Base-by-base conservation (phyloP, 2,113 vertebrate species). In the Barnardius zonarius region DNA sequence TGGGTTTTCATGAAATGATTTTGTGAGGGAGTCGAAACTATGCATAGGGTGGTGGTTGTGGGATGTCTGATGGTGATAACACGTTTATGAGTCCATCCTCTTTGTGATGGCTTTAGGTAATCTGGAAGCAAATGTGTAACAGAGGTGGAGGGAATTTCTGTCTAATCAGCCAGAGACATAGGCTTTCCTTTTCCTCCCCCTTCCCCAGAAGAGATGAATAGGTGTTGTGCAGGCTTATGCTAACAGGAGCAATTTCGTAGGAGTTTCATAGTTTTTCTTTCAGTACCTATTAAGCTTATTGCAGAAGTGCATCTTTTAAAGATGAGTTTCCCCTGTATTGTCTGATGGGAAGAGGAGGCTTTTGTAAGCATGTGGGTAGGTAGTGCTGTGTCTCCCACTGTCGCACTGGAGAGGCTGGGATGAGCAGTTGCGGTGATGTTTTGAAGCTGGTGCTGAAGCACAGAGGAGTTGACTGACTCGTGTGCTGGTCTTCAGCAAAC, bases 221-320 rank as follows among this genome's bases (percentile, higher is more conserved):
- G 82, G 48, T 83, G 37, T 46, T 27, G 43, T 63, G 63, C 52
- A 93, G 79, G 48, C 49, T 90, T 76, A 22, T 51, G 35, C 59
- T 86, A 83, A 64, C 54, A 57, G 59, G n/a, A 90, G 80, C 41
- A 44, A 35, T 93, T 92, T 67, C 0, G 10, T 73, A 87, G 85
- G 90, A 95, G 70, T 90, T 94, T 62, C 52, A 16, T 28, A 61
- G 74, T 92, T 69, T 93, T 51, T 30, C 31, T 88, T 51, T 77
- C 41, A 91, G 48, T 66, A 59, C 55, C 70, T 91, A 41, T 85
- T 80, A 73, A 68, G 23, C 37, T 88, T 86, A 48, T 83, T 88
- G 68, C 33, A 86, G 80, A 87, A 92, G 75, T 84, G 30, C 43
- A 39, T 77, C 66, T 62, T 88, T 81, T 55, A 82, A 86, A 91